These are phyloP conservation scores for Calliopum simillimum DNA, from an alignment of 2,888 invertebrate genomes.

Conservation along the genomic window DNA sequence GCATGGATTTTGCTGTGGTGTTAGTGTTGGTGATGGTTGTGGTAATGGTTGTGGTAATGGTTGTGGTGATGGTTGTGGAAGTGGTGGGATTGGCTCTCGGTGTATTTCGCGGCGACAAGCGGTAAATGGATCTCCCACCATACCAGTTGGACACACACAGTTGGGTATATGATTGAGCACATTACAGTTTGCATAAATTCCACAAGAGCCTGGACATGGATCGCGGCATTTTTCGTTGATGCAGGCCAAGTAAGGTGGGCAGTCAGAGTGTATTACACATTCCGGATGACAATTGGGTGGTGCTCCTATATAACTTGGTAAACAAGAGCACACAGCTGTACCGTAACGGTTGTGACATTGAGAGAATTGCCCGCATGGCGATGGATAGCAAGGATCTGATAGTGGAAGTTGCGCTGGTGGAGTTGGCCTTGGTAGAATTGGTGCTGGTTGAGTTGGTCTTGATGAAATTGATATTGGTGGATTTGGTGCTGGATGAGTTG, in stretches of 20 bases:
- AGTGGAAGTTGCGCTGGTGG: slow-evolving; percentile 46
- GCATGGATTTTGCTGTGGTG: slow-evolving; percentile 63
- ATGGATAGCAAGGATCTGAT: slow-evolving; percentile 71
- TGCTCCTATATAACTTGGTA: slow-evolving; percentile 71
- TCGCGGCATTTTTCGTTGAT: slow-evolving; percentile 76
- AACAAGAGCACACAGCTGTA: slow-evolving; percentile 72
- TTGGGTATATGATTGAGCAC: slow-evolving; percentile 79
- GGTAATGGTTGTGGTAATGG: too few species aligned
- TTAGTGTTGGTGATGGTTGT: too few species aligned
- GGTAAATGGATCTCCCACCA: slow-evolving; percentile 75
- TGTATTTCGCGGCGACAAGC: slow-evolving; percentile 69
- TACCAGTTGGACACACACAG: slow-evolving; percentile 76
- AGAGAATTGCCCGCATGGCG: slow-evolving; percentile 76
- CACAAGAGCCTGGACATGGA: slow-evolving; percentile 80
- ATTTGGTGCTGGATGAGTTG: background rate
- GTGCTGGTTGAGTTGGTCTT: slow-evolving; percentile 21
- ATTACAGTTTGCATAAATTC: slow-evolving; percentile 76
- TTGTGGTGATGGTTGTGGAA: slow-evolving; percentile 47
- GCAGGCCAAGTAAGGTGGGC: slow-evolving; percentile 72
- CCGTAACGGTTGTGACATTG: slow-evolving; percentile 76
- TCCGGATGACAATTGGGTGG: slow-evolving; percentile 74
- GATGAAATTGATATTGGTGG: background rate
- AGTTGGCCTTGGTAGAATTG: slow-evolving; percentile 15
- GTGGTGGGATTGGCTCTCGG: slow-evolving; percentile 62
- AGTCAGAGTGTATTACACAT: slow-evolving; percentile 71